Evolutionary conservation across 2,888 invertebrate species (phyloP).

Genomic region (Lycia hirtaria): DNA sequence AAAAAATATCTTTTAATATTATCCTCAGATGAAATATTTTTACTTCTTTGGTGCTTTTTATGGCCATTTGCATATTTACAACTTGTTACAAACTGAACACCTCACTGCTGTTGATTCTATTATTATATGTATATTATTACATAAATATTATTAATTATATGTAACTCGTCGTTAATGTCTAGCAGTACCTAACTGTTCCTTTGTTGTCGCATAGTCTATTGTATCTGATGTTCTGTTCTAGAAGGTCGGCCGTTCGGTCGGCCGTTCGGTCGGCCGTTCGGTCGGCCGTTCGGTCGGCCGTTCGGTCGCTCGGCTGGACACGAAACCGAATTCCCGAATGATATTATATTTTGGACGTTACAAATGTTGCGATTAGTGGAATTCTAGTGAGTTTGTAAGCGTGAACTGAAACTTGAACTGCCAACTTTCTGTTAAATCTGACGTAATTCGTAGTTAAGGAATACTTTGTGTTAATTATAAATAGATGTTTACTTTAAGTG

Average conservation of each 20-base stretch:
- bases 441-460: slow-evolving; percentile 64
- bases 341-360: slow-evolving; percentile 70
- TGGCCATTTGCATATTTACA: slow-evolving; percentile 77
- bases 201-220: slow-evolving; percentile 49
- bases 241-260: no score
- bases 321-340: slow-evolving; percentile 71
- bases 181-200: slow-evolving; percentile 62
- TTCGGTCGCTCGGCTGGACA: no score
- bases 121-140: slow-evolving; percentile 25
- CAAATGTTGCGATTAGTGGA: slow-evolving; percentile 52
- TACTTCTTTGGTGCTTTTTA: slow-evolving; percentile 77
- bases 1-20: slow-evolving; percentile 70
- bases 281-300: no score
- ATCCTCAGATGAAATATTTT: slow-evolving; percentile 67
- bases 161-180: slow-evolving; percentile 44
- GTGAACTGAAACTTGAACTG: slow-evolving; percentile 80
- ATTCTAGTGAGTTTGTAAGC: slow-evolving; percentile 57
- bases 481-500: slow-evolving; percentile 76
- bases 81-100: slow-evolving; percentile 70
- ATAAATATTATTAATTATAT: slow-evolving; percentile 35
- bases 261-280: no score
- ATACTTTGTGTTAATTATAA: slow-evolving; percentile 78
- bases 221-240: slow-evolving; percentile 41
- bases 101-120: slow-evolving; percentile 67
- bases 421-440: slow-evolving; percentile 75